A percentile compares a stretch with the other conserved stretches of the same genome.
Evolutionary conservation across 2,113 vertebrate species (phyloP).

Genomic region (Tychaedon coryphoeus): DNA sequence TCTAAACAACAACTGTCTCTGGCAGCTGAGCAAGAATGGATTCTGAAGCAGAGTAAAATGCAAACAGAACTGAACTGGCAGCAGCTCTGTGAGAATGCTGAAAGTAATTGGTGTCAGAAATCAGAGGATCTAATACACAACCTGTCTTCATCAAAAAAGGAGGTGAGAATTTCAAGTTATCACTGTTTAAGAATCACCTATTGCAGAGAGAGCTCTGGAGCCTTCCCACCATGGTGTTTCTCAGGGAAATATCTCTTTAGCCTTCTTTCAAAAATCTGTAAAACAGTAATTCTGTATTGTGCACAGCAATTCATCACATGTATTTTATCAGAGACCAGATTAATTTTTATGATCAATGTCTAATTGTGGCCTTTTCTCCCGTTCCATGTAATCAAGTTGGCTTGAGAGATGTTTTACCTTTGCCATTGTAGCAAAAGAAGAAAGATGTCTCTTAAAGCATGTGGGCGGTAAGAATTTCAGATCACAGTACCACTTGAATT

Average conservation of each 20-base stretch:
- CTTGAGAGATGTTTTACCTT: background rate
- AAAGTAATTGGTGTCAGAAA: constrained; percentile 67
- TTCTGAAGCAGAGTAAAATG: constrained; percentile 72
- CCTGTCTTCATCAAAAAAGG: constrained; percentile 70
- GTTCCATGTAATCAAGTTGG: background rate
- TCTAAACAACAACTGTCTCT: constrained; percentile 77
- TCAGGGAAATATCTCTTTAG: background rate
- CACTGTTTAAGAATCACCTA: background rate
- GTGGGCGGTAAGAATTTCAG: background rate
- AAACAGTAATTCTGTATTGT: background rate
- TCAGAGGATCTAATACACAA: constrained; percentile 77
- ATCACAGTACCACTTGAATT: background rate
- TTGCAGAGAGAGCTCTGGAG: background rate
- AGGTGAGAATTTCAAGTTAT: constrained; percentile 68
- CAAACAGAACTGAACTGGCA: constrained; percentile 83
- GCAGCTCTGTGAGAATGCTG: constrained; percentile 69
- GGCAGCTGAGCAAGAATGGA: constrained; percentile 68
- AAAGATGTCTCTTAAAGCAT: background rate
- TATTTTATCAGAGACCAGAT: background rate
- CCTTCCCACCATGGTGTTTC: background rate
- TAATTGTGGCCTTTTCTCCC: background rate
- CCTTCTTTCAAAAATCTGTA: background rate
- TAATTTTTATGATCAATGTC: background rate
- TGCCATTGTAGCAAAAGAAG: background rate
- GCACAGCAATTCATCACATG: background rate